Conservation (phyloP, 1,140 invertebrate genomes). For the Bombus waltoni region DNA sequence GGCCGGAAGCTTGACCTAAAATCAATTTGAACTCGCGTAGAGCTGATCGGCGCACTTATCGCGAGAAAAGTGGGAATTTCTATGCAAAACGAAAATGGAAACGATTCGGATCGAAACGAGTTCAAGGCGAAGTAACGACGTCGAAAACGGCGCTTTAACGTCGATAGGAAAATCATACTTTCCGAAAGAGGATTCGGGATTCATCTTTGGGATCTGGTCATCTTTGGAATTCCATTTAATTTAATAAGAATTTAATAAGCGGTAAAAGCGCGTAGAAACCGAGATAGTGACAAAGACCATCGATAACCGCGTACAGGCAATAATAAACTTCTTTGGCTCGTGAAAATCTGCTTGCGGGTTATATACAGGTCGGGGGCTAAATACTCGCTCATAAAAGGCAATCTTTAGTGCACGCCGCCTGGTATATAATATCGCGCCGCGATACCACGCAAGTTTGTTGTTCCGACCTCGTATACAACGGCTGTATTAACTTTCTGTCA, state of each 20-base stretch:
- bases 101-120: not conserved
- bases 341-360: slow-evolving; percentile 14
- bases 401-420: not conserved
- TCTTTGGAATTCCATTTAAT: too few species aligned
- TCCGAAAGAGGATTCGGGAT: too few species aligned
- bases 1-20: not conserved
- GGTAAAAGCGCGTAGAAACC: too few species aligned
- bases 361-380: not conserved
- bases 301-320: not conserved
- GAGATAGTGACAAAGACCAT: not conserved
- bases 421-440: slow-evolving; percentile 12
- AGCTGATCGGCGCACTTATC: not conserved
- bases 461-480: not conserved
- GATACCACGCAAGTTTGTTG: slow-evolving; percentile 7
- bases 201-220: too few species aligned
- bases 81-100: not conserved
- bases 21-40: not conserved
- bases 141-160: too few species aligned
- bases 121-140: too few species aligned
- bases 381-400: slow-evolving; percentile 19
- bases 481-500: slow-evolving; percentile 28
- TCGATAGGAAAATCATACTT: too few species aligned
- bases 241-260: not conserved
- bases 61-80: not conserved
- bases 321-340: slow-evolving; percentile 11